Conservation (phyloP, 2,113 vertebrate genomes). For the Mungos mungo region DNA sequence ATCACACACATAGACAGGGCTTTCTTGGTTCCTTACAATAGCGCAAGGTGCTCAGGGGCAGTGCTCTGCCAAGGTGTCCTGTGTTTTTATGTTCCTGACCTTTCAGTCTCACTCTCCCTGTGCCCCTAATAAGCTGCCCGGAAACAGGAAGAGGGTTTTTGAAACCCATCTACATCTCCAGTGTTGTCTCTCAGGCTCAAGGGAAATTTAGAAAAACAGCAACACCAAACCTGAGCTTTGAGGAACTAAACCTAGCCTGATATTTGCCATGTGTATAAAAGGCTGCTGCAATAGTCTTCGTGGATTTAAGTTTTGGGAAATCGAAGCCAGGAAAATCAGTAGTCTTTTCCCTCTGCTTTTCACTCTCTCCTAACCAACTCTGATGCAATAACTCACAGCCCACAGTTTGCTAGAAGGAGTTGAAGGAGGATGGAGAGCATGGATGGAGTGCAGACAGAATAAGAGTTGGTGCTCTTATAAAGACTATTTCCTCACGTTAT, state of each 20-base stretch:
- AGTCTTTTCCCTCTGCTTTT: background rate
- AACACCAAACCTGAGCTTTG: background rate
- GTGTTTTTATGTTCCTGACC: background rate
- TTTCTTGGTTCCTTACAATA: background rate
- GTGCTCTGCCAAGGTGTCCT: background rate
- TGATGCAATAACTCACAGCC: background rate
- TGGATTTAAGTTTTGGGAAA: background rate
- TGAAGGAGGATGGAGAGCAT: background rate
- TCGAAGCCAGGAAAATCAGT: background rate
- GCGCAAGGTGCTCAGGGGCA: too few species aligned
- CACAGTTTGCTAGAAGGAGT: background rate
- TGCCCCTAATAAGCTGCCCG: background rate
- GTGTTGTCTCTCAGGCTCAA: background rate
- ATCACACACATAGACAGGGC: background rate
- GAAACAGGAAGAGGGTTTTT: background rate
- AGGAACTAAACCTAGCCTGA: background rate
- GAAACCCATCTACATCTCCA: background rate
- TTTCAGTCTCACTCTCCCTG: background rate
- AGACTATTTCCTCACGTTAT: background rate
- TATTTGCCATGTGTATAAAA: background rate
- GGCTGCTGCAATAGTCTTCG: background rate
- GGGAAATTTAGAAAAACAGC: background rate
- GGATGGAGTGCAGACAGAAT: background rate
- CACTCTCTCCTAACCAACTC: background rate
- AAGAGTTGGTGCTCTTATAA: background rate